Base-by-base conservation (phyloP, 2,113 vertebrate species). In the Zosterops borbonicus region DNA sequence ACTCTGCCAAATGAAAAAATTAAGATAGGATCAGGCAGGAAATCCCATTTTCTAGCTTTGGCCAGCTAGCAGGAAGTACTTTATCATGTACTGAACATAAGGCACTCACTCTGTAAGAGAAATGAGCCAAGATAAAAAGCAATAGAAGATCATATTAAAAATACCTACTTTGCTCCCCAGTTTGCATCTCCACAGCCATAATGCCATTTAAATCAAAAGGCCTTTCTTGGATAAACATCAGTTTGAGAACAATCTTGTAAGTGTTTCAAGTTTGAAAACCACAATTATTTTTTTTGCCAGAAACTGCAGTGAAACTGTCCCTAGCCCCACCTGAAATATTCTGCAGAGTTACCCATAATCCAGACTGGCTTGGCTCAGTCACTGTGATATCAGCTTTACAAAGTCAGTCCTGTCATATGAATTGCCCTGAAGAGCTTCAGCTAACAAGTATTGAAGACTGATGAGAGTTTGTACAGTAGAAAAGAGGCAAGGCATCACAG, bases 61-160 rank as follows among this genome's bases (percentile, higher is more conserved):
- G 60, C 64, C 80, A 83, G 47, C 19, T 29, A 31, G 56, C 52
- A 89, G 58, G 74, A 94, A 95, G 47, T 83, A 75, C 56, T 90
- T 83, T 35, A 60, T 70, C 52, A 93, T 0, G 0, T 64, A 60
- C 20, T 23, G 44, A 94, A 65, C 25, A 70, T 29, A 56, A 91
- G 62, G 28, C 58, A 19, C 9, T 89, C 35, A 28, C 59, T 89
- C 44, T 35, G 25, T 15, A 59, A 81, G 47, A 89, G 29, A 49
- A 90, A 89, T 15, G 11, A 93, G 52, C 47, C 76, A 94, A 39
- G 56, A 94, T 18, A 83, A 92, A 96, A 94, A 93, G 37, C 33
- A 65, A 37, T 0, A 79, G 33, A 79, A 75, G 55, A 74, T 33
- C 39, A 41, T 31, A 41, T 44, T 18, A 89, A 73, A 88, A 96